Evolutionary conservation across 2,113 vertebrate species (phyloP).

Genomic region (Podarcis cretensis): DNA sequence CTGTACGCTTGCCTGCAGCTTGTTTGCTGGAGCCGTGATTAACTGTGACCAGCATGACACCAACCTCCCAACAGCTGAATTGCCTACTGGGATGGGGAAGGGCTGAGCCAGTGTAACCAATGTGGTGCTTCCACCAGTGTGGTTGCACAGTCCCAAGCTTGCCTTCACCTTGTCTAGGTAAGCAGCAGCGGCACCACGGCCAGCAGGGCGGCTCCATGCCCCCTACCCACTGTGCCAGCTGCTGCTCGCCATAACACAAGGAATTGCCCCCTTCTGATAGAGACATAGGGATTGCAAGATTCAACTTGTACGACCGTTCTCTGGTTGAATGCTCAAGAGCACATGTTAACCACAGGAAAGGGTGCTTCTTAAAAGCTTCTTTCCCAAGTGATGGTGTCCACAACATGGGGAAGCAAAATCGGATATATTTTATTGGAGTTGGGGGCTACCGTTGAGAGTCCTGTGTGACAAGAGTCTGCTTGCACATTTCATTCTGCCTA

Average conservation of each 20-base stretch:
- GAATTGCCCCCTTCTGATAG: background rate
- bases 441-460: background rate
- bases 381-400: background rate
- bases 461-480: too few relatives aligned
- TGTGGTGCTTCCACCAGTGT: too few relatives aligned
- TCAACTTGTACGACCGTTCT: background rate
- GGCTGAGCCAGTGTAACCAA: too few relatives aligned
- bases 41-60: too few relatives aligned
- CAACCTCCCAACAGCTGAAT: too few relatives aligned
- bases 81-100: too few relatives aligned
- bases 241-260: background rate
- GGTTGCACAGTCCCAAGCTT: too few relatives aligned
- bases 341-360: background rate
- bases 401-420: background rate
- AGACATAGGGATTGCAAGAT: background rate
- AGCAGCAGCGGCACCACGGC: too few relatives aligned
- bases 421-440: background rate
- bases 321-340: background rate
- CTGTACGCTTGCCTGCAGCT: background rate
- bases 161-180: too few relatives aligned
- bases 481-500: too few relatives aligned
- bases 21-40: background rate
- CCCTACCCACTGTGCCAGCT: too few relatives aligned
- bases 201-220: too few relatives aligned
- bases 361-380: background rate